Base-by-base conservation (phyloP, 1,140 invertebrate genomes). In the Drosophila eugracilis region DNA sequence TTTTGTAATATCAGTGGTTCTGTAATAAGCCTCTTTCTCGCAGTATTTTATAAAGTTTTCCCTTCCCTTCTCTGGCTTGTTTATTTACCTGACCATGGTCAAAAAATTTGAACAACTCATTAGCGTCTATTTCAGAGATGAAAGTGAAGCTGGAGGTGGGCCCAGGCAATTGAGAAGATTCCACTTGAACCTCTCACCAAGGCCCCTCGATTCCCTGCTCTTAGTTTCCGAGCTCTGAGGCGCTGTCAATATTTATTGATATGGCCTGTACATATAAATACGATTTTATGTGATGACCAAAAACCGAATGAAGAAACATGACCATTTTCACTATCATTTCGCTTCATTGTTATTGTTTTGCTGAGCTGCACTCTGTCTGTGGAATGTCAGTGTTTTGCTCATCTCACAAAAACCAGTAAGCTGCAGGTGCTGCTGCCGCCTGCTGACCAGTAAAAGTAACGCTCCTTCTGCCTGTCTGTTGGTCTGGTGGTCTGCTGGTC, bases 241-340 rank as follows among this genome's bases (percentile, higher is more conserved):
- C 32, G 45, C 65, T 65, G 47, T 62, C 42, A 60, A 65, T 75
- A 75, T 73, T 69, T 78, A 70, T 63, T 34, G 60, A 44, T 53
- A 45, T 57, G 57, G 47, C 54, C 50, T 45, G 59, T 19, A 65
- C 53, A 55, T 73, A 48, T 60, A 45, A 52, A 72, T 75, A 75
- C 41, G 28, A 54, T 48, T 84, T 80, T 69, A 85, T 85, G 80
- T 79, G 81, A 86, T 88, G 77, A 88, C 81, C 77, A 86, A 86
- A 84, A 85, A 60, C 62, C 30, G 58, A 55, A 44, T 17, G 70
- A 54, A 74, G 69, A 73, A 73, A 73, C 69, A 60, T 73, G 76
- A 81, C 76, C 78, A 88, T 86, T 86, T 86, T 86, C 81, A 86
- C 81, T 86, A 86, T 88, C 81, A 86, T 88, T 84, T 88, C 59